These are phyloP conservation scores for Colaptes auratus DNA, from an alignment of 2,113 vertebrate species.

Conservation along the genomic window DNA sequence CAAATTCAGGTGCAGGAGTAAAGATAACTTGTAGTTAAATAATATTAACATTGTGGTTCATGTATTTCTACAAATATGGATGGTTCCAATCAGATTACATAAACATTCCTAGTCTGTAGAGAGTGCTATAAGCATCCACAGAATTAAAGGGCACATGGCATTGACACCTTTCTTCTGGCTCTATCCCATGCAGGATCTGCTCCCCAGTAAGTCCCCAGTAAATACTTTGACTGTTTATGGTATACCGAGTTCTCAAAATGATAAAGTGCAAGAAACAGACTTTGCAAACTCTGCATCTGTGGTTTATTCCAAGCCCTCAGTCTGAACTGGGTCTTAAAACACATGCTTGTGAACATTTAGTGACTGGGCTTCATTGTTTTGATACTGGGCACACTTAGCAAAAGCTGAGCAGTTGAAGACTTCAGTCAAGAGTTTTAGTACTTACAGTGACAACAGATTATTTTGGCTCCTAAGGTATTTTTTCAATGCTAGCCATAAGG, in stretches of 20 bases:
- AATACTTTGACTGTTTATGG: neutral
- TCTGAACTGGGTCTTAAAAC: neutral
- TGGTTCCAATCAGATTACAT: neutral
- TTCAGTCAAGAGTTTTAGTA: neutral
- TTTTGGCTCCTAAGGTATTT: neutral
- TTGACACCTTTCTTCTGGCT: neutral
- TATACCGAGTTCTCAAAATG: neutral
- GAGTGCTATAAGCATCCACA: neutral
- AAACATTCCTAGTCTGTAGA: neutral
- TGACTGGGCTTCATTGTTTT: neutral
- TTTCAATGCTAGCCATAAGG: neutral
- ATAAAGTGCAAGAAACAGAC: neutral
- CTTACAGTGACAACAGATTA: neutral
- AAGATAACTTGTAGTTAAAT: neutral
- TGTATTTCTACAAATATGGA: neutral
- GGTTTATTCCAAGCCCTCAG: neutral
- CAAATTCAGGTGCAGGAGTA: neutral
- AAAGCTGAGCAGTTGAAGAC: neutral
- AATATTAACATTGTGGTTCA: neutral
- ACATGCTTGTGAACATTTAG: neutral
- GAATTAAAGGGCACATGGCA: neutral
- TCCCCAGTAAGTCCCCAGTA: neutral
- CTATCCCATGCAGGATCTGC: neutral
- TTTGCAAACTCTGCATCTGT: neutral
- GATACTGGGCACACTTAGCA: neutral